A percentile compares a stretch with the other conserved stretches of the same genome.
Conservation (phyloP, 2,113 vertebrate species). For the Tenrec ecaudatus region DNA sequence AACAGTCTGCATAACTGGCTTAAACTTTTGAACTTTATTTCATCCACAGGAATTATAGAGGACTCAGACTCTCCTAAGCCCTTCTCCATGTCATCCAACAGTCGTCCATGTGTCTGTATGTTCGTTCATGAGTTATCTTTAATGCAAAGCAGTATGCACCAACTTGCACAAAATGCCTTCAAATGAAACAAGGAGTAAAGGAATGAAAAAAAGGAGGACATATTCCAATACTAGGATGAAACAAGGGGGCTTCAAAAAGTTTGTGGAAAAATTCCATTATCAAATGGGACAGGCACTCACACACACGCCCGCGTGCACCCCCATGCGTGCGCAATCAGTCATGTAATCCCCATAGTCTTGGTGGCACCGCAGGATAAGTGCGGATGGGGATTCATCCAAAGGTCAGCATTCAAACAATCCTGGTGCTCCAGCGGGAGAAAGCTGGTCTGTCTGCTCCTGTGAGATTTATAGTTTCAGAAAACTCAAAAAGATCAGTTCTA, state of each 20-base stretch:
- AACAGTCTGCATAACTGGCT: slow-evolving; percentile 57
- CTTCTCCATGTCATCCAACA: not conserved
- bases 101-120: not conserved
- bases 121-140: not conserved
- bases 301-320: not conserved
- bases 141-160: not conserved
- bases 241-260: not conserved
- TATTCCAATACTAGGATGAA: not conserved
- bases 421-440: too few relatives aligned
- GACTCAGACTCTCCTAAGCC: not conserved
- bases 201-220: not conserved
- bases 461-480: too few relatives aligned
- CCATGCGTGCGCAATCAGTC: not conserved
- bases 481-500: too few relatives aligned
- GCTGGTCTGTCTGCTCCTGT: too few relatives aligned
- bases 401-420: too few relatives aligned
- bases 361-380: too few relatives aligned
- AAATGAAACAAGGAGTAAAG: slow-evolving; percentile 25
- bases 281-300: too few relatives aligned
- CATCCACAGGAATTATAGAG: slow-evolving; percentile 16
- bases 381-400: too few relatives aligned
- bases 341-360: not conserved
- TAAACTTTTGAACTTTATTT: slow-evolving; percentile 72
- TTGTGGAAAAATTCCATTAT: too few relatives aligned
- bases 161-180: not conserved